Conservation (phyloP, 1,140 invertebrate species). For the Bombyx mandarina region DNA sequence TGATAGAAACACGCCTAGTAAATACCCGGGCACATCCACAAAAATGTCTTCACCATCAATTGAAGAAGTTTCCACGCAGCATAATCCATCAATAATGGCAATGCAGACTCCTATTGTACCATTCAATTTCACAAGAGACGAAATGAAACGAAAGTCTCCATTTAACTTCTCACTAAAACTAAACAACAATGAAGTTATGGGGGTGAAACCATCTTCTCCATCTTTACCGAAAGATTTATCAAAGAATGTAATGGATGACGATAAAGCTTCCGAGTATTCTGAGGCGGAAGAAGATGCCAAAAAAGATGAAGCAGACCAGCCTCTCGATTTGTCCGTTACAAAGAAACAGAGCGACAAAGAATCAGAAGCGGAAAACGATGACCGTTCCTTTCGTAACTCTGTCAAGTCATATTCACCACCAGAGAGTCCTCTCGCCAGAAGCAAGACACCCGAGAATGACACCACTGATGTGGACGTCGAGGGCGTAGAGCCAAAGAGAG, state of each 20-base stretch:
- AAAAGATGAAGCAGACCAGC: slow-evolving; percentile 74
- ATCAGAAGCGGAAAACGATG: slow-evolving; percentile 50
- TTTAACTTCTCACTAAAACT: slow-evolving; percentile 51
- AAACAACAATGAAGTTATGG: slow-evolving; percentile 39
- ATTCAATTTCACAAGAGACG: slow-evolving; percentile 55
- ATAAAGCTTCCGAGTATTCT: slow-evolving; percentile 41
- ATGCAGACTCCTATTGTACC: slow-evolving; percentile 50
- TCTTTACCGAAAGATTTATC: slow-evolving; percentile 58
- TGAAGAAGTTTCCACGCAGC: slow-evolving; percentile 75
- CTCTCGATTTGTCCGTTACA: slow-evolving; percentile 80
- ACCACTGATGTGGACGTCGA: slow-evolving; percentile 68
- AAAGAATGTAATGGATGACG: slow-evolving; percentile 35
- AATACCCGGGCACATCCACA: slow-evolving; percentile 51
- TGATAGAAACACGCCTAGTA: slow-evolving; percentile 49
- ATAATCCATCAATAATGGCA: slow-evolving; percentile 75
- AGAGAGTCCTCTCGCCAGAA: slow-evolving; percentile 51
- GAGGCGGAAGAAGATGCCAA: slow-evolving; percentile 45
- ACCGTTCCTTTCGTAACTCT: slow-evolving; percentile 54
- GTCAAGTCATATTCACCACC: slow-evolving; percentile 62
- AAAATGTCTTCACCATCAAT: slow-evolving; percentile 76
- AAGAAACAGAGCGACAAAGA: slow-evolving; percentile 66
- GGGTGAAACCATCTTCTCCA: slow-evolving; percentile 36
- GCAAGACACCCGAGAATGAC: slow-evolving; percentile 68
- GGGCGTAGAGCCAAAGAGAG: slow-evolving; percentile 72
- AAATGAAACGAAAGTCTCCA: slow-evolving; percentile 44